Evolutionary conservation across 2,113 vertebrate species (phyloP).

Genomic region (Plectropomus leopardus): DNA sequence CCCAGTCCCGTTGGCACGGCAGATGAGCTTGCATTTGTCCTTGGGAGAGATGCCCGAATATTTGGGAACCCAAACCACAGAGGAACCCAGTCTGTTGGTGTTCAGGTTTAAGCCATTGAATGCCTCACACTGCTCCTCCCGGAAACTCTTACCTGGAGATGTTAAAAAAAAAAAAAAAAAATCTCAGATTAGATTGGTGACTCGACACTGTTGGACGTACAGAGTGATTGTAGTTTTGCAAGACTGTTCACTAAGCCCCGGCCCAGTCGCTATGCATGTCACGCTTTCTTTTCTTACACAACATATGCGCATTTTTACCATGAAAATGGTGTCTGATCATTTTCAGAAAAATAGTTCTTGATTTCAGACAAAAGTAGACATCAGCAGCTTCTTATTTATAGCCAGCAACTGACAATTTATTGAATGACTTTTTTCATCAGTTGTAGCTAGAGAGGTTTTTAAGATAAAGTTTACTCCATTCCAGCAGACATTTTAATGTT

Average conservation of each 20-base stretch:
- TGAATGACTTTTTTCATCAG: no score
- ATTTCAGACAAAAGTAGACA: neutral
- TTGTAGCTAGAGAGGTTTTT: neutral
- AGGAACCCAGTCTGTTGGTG: conserved; percentile 91
- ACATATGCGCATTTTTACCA: neutral
- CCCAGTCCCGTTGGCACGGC: conserved; percentile 94
- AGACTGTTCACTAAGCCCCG: neutral
- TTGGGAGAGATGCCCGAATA: conserved; percentile 93
- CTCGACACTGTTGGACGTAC: neutral
- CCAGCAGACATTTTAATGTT: no score
- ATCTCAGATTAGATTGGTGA: neutral
- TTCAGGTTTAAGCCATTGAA: conserved; percentile 95
- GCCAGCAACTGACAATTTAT: no score
- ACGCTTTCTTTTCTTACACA: neutral
- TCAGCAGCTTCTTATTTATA: neutral
- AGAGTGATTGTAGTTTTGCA: neutral
- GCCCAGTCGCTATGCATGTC: no score
- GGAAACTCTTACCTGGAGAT: conserved; percentile 90
- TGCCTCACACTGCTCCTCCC: conserved; percentile 95
- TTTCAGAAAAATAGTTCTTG: no score
- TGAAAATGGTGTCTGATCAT: neutral
- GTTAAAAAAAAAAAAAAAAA: no score
- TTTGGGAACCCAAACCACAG: conserved; percentile 95
- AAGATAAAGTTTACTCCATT: neutral
- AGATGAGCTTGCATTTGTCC: conserved; percentile 97